phyloP scores from a whole-genome alignment of 2,113 vertebrate species.

The Thalassarche chlororhynchos region DNA sequence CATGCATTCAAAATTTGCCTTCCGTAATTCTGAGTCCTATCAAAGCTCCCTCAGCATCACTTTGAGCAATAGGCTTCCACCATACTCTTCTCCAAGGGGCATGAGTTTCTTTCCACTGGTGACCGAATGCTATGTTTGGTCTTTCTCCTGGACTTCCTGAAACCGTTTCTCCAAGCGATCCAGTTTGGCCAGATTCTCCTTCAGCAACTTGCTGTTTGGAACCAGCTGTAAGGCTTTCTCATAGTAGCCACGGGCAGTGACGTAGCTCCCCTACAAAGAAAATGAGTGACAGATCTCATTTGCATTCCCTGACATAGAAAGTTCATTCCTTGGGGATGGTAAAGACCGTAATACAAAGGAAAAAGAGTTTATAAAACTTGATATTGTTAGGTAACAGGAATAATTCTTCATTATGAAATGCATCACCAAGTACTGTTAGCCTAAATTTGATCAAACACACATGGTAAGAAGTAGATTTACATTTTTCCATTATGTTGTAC shows the following conservation, averaged over 20 bases:
- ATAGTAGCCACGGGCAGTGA: slow-evolving; percentile 89
- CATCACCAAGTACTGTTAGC: background rate
- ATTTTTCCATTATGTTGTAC: background rate
- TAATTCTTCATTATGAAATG: background rate
- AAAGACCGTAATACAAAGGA: background rate
- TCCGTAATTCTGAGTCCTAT: background rate
- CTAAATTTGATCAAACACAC: background rate
- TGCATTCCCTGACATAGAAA: background rate
- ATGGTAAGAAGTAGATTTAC: background rate
- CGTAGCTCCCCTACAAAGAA: slow-evolving; percentile 88
- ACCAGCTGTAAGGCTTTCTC: slow-evolving; percentile 88
- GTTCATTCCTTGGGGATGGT: background rate
- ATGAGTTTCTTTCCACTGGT: background rate
- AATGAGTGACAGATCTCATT: background rate
- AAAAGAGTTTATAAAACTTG: background rate
- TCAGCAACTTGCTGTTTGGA: slow-evolving; percentile 90
- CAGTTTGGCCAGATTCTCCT: slow-evolving; percentile 94
- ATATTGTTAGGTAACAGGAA: background rate
- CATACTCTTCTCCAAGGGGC: background rate
- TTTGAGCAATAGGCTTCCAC: background rate
- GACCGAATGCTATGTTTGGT: slow-evolving; percentile 43
- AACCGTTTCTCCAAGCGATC: slow-evolving; percentile 90
- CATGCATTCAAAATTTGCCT: background rate
- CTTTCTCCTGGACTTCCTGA: slow-evolving; percentile 71
- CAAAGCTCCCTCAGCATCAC: background rate